phyloP scores from a whole-genome alignment of 2,113 vertebrate species.

The Oreochromis niloticus region DNA sequence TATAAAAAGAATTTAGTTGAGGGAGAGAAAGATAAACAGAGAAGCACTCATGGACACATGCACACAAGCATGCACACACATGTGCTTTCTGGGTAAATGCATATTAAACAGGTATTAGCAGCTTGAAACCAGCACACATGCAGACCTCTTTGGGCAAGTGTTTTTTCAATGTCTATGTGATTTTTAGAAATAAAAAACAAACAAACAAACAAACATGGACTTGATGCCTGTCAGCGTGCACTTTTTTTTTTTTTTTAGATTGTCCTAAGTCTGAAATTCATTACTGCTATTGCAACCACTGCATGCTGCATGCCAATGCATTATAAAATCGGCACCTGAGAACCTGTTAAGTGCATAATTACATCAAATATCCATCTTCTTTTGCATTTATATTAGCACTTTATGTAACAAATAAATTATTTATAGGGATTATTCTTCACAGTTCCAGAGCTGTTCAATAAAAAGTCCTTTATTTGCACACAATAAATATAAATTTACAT shows the following conservation, averaged over 20 bases:
- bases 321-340: not conserved
- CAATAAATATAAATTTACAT: constrained; percentile 6
- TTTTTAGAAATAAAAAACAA: not conserved
- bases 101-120: not conserved
- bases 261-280: not conserved
- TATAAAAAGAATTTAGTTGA: constrained; percentile 16
- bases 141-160: not conserved
- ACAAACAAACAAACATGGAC: not conserved
- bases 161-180: not conserved
- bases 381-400: not conserved
- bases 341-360: not conserved
- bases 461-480: not conserved
- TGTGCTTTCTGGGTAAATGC: not conserved
- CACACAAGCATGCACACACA: not conserved
- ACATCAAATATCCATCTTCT: not conserved
- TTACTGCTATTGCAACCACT: not conserved
- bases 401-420: not conserved
- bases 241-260: not conserved
- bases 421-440: not conserved
- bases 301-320: not conserved
- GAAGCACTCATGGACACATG: not conserved
- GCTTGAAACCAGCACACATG: not conserved
- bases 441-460: not conserved
- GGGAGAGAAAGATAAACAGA: not conserved
- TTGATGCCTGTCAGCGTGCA: not conserved